A percentile compares a stretch with the other conserved stretches of the same genome.
Evolutionary conservation across 1,140 invertebrate genomes (phyloP).

Genomic region (Parapsyche elsis): DNA sequence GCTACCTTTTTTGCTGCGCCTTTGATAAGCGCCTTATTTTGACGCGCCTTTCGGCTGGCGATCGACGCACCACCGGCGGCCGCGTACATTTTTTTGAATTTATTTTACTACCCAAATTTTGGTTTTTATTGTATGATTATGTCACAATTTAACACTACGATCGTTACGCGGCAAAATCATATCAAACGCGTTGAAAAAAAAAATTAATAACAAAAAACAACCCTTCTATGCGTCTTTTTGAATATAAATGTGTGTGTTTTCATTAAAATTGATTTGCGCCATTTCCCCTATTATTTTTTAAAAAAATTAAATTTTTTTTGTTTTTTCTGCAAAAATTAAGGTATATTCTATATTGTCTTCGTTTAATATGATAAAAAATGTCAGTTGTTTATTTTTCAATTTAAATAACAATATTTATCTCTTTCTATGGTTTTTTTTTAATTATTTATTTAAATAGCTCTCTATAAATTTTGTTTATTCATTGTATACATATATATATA

Average conservation of each 20-base stretch:
- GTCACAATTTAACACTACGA: background rate
- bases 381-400: background rate
- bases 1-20: constrained; percentile 55
- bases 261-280: background rate
- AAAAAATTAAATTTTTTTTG: constrained; percentile 1
- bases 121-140: background rate
- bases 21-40: constrained; percentile 66
- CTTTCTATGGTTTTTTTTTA: background rate
- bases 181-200: no score
- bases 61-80: constrained; percentile 78
- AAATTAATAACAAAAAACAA: no score
- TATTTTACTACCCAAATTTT: background rate
- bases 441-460: constrained; percentile 11
- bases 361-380: constrained; percentile 26
- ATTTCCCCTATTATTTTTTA: background rate
- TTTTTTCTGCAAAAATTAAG: constrained; percentile 17
- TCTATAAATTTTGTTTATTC: constrained; percentile 22
- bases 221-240: background rate
- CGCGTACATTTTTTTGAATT: constrained; percentile 72
- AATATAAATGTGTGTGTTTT: background rate
- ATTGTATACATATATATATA: constrained; percentile 26
- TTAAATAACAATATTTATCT: constrained; percentile 28
- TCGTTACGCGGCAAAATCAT: no score
- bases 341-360: constrained; percentile 51
- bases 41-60: constrained; percentile 75